These are phyloP conservation scores for Rhinoderma darwinii DNA, from an alignment of 2,113 vertebrate species.

Conservation along the genomic window DNA sequence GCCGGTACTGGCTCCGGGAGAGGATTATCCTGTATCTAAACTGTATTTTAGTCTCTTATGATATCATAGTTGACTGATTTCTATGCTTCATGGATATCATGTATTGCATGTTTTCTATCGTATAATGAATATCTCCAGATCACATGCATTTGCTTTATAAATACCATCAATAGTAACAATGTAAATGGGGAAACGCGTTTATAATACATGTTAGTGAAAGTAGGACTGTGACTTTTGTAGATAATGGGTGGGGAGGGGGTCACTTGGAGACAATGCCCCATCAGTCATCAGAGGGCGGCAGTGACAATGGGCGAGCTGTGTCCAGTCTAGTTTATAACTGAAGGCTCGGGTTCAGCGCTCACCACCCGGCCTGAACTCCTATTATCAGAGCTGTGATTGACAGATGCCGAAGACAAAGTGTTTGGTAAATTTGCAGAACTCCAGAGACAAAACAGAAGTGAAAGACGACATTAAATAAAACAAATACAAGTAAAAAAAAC, in stretches of 20 bases:
- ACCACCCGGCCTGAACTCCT: neutral
- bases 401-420: slow-evolving; percentile 42
- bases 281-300: slow-evolving; percentile 34
- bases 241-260: slow-evolving; percentile 19
- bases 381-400: slow-evolving; percentile 12
- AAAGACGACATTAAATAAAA: slow-evolving; percentile 38
- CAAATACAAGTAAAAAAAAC: neutral
- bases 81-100: too few species aligned
- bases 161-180: too few species aligned
- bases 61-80: too few species aligned
- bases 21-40: too few species aligned
- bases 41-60: too few species aligned
- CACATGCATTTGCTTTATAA: neutral
- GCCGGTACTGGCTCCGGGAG: too few species aligned
- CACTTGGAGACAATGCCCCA: slow-evolving; percentile 8
- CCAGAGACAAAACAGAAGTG: slow-evolving; percentile 37
- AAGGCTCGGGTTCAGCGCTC: neutral
- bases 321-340: neutral
- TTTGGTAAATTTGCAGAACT: slow-evolving; percentile 29
- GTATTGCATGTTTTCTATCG: too few species aligned
- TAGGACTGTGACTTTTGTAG: neutral
- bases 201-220: slow-evolving; percentile 18
- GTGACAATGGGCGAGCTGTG: slow-evolving; percentile 25
- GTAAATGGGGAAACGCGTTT: too few species aligned
- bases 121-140: neutral